Percentiles rank a stretch among this genome's conserved stretches.
Evolutionary conservation across 64 coral and sea anemone species (phyloP).

Genomic region (Acropora yongei): DNA sequence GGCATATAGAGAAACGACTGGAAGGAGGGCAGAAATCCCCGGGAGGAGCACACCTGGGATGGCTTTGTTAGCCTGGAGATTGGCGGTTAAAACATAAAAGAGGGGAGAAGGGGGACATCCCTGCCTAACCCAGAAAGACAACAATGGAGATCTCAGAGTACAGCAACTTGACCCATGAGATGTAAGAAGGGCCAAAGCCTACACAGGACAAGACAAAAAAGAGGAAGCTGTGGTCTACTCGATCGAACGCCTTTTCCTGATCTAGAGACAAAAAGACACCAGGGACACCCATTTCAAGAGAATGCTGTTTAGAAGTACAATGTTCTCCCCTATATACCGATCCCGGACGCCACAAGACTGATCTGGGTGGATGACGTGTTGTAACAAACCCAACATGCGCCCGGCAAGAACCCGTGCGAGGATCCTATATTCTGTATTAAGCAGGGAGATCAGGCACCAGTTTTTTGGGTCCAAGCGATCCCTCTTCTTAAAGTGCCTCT

Average conservation of each 20-base stretch:
- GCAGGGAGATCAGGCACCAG: not conserved
- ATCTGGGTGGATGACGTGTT: not conserved
- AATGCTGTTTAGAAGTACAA: not conserved
- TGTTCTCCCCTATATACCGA: constrained; percentile 40
- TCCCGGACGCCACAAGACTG: constrained; percentile 43
- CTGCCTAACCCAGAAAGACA: not conserved
- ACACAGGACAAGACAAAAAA: too few relatives aligned
- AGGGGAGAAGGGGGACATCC: not conserved
- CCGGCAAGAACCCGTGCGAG: not conserved
- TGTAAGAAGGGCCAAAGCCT: too few relatives aligned
- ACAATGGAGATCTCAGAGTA: not conserved
- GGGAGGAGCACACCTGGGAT: not conserved
- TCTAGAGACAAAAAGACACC: not conserved
- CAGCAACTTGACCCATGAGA: not conserved
- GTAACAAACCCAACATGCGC: not conserved
- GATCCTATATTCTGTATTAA: not conserved
- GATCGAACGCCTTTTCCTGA: too few relatives aligned
- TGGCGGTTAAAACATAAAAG: not conserved
- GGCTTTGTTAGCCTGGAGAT: not conserved
- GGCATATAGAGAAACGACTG: not conserved
- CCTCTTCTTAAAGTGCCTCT: too few relatives aligned
- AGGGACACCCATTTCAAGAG: too few relatives aligned
- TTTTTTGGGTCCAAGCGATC: too few relatives aligned
- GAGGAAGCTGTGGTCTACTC: not conserved
- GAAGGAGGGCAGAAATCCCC: not conserved